phyloP scores from a whole-genome alignment of 1,140 invertebrate species.

The Drosophila sucinea region DNA sequence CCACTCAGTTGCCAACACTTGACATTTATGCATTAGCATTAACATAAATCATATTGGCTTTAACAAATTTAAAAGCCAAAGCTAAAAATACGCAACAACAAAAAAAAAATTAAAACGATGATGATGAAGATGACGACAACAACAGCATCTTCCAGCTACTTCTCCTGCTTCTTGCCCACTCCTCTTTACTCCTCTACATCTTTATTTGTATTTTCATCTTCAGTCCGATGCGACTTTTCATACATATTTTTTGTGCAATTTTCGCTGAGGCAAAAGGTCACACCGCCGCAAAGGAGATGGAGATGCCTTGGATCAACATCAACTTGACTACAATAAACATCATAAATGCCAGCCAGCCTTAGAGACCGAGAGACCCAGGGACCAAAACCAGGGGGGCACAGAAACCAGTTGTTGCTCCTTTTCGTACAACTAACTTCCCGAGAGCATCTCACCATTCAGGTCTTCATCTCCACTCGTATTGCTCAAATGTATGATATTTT shows the following conservation, averaged over 20 bases:
- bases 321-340: constrained; percentile 60
- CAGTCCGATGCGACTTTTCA: constrained; percentile 32
- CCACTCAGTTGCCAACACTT: constrained; percentile 60
- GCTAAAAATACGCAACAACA: constrained; percentile 30
- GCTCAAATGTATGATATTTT: constrained; percentile 60
- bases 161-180: neutral
- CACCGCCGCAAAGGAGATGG: constrained; percentile 45
- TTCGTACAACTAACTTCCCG: constrained; percentile 45
- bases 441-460: constrained; percentile 34
- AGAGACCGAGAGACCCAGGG: constrained; percentile 24
- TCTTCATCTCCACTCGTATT: constrained; percentile 52
- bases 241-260: constrained; percentile 61
- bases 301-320: constrained; percentile 47
- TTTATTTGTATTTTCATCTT: constrained; percentile 1
- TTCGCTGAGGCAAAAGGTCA: constrained; percentile 60
- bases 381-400: constrained; percentile 14
- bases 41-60: constrained; percentile 74
- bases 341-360: constrained; percentile 44
- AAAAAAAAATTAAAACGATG: constrained; percentile 28
- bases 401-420: constrained; percentile 61
- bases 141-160: constrained; percentile 39
- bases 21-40: constrained; percentile 75
- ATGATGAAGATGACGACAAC: constrained; percentile 63
- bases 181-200: neutral
- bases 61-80: constrained; percentile 65